Base-by-base conservation (phyloP, 2,888 invertebrate genomes). In the Falcaria lacertinaria region DNA sequence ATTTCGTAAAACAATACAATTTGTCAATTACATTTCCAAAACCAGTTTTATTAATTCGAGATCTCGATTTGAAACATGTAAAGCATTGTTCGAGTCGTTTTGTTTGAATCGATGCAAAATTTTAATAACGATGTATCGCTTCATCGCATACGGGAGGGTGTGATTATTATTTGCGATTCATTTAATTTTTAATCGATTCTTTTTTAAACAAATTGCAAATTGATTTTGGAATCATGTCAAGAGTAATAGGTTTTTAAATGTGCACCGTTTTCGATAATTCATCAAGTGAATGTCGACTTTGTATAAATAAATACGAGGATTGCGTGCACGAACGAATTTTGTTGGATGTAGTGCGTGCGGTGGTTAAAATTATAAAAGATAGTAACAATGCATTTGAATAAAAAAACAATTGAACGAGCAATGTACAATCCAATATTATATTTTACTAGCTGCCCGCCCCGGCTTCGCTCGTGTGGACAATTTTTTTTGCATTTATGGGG, bases 191-290 rank as follows among this genome's bases (percentile, higher is more conserved):
- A 43, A 34, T 42, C 38, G 22, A 17, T 57, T 66, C 49, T 62
- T 66, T 64, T 70, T 64, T 48, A 69, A 69, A 74, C 79, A 74
- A 78, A 77, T 78, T 75, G 73, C 67, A 45, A 47, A 57, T 69
- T 59, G 48, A 57, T 67, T 64, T 57, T 47, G 59, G 53, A 57
- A 44, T 60, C 75, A 66, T 80, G 76, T 80, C 71, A 50, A 69
- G 64, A 80, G 64, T 82, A 83, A 86, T 85, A 81, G 79, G 73
- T 69, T 79, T 84, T 86, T 80, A 81, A 84, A 80, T 64, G 69
- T 52, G 41, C 60, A 54, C 41, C 46, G 51, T 60, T 69, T 59
- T 53, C 44, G 56, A 62, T 57, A 62, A 78, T 84, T 55, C 59
- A 80, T 82, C 78, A 76, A 45, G 41, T 32, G 47, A 45, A 54